These are phyloP conservation scores for Neotoma lepida DNA, from an alignment of 2,113 vertebrate genomes.

Conservation along the genomic window DNA sequence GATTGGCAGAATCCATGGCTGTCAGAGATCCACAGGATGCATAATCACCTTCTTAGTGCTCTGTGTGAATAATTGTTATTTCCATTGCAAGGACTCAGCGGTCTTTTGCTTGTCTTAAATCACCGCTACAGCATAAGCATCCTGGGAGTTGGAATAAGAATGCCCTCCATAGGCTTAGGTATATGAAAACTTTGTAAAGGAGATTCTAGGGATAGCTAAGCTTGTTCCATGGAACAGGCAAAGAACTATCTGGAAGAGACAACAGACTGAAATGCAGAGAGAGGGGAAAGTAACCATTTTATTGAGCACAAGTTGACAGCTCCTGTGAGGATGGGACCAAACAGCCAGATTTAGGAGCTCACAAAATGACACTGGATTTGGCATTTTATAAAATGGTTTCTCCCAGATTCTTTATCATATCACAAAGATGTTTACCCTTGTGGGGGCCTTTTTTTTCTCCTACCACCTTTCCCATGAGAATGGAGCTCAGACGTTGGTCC, in stretches of 20 bases:
- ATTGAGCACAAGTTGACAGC: not conserved
- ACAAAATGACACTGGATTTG: not conserved
- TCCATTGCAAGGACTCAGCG: not conserved
- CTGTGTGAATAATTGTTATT: not conserved
- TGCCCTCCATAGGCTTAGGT: not conserved
- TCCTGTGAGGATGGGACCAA: not conserved
- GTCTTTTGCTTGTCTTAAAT: not conserved
- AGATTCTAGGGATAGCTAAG: not conserved
- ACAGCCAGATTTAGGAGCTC: not conserved
- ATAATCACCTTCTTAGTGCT: not conserved
- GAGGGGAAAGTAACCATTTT: not conserved
- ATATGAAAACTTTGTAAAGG: not conserved
- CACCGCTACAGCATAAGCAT: not conserved
- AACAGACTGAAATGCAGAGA: not conserved
- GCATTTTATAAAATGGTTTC: not conserved
- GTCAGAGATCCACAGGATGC: not conserved
- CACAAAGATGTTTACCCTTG: not conserved
- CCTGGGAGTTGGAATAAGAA: not conserved
- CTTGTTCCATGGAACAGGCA: not conserved
- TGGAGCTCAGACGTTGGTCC: not conserved
- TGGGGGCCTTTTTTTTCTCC: not conserved
- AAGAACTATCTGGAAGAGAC: not conserved
- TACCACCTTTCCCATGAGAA: not conserved
- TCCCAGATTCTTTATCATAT: not conserved
- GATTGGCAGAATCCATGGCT: not conserved